phyloP scores from a whole-genome alignment of 2,113 vertebrate genomes.

The Platichthys stellatus region DNA sequence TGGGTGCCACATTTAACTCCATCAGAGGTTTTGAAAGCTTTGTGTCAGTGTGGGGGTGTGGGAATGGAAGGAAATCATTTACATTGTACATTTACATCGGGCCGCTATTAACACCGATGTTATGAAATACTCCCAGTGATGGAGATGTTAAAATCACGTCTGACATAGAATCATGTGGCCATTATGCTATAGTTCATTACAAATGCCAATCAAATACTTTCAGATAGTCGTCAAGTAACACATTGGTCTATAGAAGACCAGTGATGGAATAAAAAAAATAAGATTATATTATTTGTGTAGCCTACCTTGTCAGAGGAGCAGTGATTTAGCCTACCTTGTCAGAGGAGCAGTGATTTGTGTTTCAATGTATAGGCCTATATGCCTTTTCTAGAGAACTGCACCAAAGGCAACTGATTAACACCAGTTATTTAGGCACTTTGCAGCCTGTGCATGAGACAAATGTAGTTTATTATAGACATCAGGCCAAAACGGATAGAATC shows the following conservation, averaged over 20 bases:
- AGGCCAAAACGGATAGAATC: not conserved
- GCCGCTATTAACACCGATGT: not conserved
- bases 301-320: not conserved
- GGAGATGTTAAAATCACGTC: too few species aligned
- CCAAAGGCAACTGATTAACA: not conserved
- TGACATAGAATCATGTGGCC: too few species aligned
- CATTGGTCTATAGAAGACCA: too few species aligned
- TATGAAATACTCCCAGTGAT: too few species aligned
- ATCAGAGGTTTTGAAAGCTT: slow-evolving; percentile 17
- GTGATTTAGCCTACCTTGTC: not conserved
- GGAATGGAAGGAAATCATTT: not conserved
- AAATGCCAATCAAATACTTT: too few species aligned
- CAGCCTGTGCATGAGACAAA: not conserved
- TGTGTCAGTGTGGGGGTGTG: slow-evolving; percentile 24
- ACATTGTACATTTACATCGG: slow-evolving; percentile 2
- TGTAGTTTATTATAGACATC: not conserved
- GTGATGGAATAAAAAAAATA: not conserved
- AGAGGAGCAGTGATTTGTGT: not conserved
- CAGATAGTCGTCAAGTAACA: too few species aligned
- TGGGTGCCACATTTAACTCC: slow-evolving; percentile 32
- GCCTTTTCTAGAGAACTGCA: not conserved
- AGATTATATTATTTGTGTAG: not conserved
- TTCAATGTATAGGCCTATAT: not conserved
- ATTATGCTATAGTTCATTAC: too few species aligned
- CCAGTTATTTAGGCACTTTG: too few species aligned